Percentiles rank a stretch among this genome's conserved stretches.
These are phyloP conservation scores for Clarias gariepinus DNA, from an alignment of 2,113 vertebrate genomes.

Conservation along the genomic window DNA sequence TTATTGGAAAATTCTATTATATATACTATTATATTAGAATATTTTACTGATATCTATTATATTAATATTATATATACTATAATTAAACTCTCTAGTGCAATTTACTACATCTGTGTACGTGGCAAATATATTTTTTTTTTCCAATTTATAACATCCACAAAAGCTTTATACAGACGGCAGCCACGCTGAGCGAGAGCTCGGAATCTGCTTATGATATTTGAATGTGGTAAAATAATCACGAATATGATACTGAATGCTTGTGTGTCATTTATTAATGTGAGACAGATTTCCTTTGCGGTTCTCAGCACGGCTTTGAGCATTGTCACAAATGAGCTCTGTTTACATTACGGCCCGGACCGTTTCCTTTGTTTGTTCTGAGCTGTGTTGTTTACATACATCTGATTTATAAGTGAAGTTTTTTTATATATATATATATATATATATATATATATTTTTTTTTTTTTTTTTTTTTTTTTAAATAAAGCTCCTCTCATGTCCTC, in stretches of 20 bases:
- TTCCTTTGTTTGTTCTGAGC: slow-evolving; percentile 43
- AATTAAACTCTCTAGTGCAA: too few species aligned
- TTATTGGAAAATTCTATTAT: too few species aligned
- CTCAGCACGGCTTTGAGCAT: background rate
- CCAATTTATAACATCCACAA: too few species aligned
- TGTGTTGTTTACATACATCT: slow-evolving; percentile 11
- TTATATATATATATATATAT: too few species aligned
- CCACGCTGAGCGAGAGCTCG: background rate
- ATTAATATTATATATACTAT: too few species aligned
- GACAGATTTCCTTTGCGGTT: background rate
- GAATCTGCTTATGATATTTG: background rate
- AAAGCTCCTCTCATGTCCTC: slow-evolving; percentile 19
- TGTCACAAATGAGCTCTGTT: slow-evolving; percentile 1
- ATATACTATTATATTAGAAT: too few species aligned
- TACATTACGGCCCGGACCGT: background rate
- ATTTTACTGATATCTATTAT: too few species aligned
- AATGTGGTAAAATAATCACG: background rate
- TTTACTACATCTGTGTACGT: too few species aligned
- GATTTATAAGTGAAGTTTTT: slow-evolving; percentile 7
- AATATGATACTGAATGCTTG: background rate
- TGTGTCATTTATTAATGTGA: background rate
- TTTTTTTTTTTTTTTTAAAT: slow-evolving; percentile 2
- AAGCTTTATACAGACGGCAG: background rate
- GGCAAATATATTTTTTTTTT: too few species aligned
- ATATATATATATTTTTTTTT: too few species aligned